Base-by-base conservation (phyloP, 2,797 vertebrate genomes). In the Urosaurus nigricauda region DNA sequence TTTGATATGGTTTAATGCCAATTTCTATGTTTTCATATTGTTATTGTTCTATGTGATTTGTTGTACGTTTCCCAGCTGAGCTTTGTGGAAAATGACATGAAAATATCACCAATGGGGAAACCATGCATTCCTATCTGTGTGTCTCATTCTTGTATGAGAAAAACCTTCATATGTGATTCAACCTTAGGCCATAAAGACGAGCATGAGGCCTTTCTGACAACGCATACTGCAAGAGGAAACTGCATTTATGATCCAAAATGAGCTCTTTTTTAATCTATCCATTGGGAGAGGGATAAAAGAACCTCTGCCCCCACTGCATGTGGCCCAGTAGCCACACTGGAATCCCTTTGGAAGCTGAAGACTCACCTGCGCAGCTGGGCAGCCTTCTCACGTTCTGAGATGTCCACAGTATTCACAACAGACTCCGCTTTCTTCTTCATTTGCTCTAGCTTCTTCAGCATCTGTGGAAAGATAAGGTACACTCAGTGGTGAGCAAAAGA, bases 381-480 rank as follows among this genome's bases (percentile, higher is more conserved):
- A 95, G 98, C 97, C 90, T 99, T 99, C 94, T 99, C 99, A 78
- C 97, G 96, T 92, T 99, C 99, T 0, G 98, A 98, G 93, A 99
- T 99, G 93, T 99, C 99, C 93, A 99, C 98, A 0, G 98, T 99
- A 96, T 98, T 98, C 58, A 99, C 98, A 78, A 99, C 98, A 0
- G 98, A 98, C 95, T 99, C 99, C 0, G 99, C 99, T 91, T 98
- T 99, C 97, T 98, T 99, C 96, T 98, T 99, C 60, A 98, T 98
- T 94, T 98, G 97, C 92, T 99, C 99, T 97, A 98, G 97, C 96
- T 98, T 99, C 95, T 98, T 99, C 95, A 99, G 92, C 97, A 97
- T 98, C 99, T 99, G 92, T 7, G 26, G 56, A 40, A 78, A 43
- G 35, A 14, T 47, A 65, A 1, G 16, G 40, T 58, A 17, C 2